Percentiles rank a stretch among this genome's conserved stretches.
These are phyloP conservation scores for Poliocrania exsul DNA, from an alignment of 2,797 vertebrate species.

Conservation along the genomic window DNA sequence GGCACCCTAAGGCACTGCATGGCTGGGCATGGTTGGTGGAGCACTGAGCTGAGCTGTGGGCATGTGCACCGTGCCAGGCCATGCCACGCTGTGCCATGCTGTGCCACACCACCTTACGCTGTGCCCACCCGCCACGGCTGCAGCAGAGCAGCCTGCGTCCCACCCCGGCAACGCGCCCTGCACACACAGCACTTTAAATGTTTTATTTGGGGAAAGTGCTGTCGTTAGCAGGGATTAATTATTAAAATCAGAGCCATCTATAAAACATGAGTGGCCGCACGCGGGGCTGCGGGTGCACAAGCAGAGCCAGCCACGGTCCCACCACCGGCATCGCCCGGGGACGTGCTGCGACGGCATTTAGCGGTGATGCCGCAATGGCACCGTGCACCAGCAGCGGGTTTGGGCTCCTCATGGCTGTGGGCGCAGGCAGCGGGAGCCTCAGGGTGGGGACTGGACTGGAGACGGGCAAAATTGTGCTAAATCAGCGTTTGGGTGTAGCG, in stretches of 20 bases:
- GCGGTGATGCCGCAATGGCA: background rate
- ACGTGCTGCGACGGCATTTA: rapidly evolving
- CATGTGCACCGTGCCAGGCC: background rate
- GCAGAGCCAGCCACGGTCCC: background rate
- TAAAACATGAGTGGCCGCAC: conserved; percentile 41
- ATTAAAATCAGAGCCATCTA: conserved; percentile 60
- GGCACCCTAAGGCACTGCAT: background rate
- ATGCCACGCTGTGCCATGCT: background rate
- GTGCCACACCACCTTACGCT: background rate
- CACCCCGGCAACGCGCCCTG: background rate
- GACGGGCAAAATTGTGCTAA: background rate
- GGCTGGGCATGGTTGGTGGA: background rate
- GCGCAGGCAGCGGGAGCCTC: rapidly evolving
- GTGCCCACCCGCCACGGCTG: background rate
- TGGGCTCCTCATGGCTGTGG: rapidly evolving
- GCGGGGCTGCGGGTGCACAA: background rate
- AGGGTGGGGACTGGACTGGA: background rate
- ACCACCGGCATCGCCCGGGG: background rate
- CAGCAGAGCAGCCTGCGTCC: background rate
- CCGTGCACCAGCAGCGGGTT: rapidly evolving
- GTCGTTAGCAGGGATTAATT: conserved; percentile 62
- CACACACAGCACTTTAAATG: conserved; percentile 52
- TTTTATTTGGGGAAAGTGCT: conserved; percentile 68
- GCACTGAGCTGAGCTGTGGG: background rate
- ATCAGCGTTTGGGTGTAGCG: background rate